Conservation (phyloP, 2,888 invertebrate species). For the Atrina japonica region DNA sequence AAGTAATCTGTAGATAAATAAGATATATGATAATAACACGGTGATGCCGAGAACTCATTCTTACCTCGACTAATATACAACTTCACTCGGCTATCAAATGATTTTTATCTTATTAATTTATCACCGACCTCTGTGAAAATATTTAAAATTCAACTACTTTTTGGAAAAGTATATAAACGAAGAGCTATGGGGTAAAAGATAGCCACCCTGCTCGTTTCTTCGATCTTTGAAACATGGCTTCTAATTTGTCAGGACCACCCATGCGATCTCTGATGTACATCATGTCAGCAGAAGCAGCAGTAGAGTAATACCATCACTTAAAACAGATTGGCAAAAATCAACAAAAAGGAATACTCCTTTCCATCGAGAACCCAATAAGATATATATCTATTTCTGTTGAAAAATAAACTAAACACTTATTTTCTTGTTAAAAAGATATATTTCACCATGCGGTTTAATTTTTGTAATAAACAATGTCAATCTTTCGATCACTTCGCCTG, state of each 20-base stretch:
- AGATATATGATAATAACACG: too few species aligned
- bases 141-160: too few species aligned
- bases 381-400: constrained; percentile 45
- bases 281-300: constrained; percentile 18
- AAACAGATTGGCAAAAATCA: constrained; percentile 35
- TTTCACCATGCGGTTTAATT: constrained; percentile 14
- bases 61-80: too few species aligned
- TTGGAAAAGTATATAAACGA: too few species aligned
- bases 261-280: constrained; percentile 1
- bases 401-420: constrained; percentile 44
- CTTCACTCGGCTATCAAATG: too few species aligned
- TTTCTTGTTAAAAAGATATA: constrained; percentile 35
- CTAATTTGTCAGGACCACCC: constrained; percentile 23
- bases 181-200: too few species aligned
- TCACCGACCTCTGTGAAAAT: too few species aligned
- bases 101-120: too few species aligned
- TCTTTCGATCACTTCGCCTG: not conserved
- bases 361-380: constrained; percentile 30
- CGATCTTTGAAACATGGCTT: too few species aligned
- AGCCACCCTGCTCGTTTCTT: too few species aligned
- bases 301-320: constrained; percentile 22
- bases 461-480: constrained; percentile 27
- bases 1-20: too few species aligned
- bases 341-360: constrained; percentile 28
- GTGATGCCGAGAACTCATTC: too few species aligned